Evolutionary conservation across 1,140 invertebrate genomes (phyloP), one percentile per base, ranked within the genome.

Genomic region (Drosophila simulans): DNA sequence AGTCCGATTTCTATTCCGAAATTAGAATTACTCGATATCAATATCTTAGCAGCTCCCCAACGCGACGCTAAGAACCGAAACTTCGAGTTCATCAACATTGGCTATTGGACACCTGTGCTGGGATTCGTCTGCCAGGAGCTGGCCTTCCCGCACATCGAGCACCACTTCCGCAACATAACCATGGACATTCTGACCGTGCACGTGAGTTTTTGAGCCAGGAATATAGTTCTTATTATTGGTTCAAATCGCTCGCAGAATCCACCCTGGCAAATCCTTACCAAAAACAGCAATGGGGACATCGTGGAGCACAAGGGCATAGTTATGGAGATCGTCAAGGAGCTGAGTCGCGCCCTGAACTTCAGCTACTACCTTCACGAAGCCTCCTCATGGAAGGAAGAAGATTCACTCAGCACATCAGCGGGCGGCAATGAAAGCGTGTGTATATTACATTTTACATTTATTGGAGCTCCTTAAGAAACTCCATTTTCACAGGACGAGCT

Each of bases 301-400:
- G 89, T 93, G 0, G 93, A 94, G 56, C 95, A 95, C 75, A 92
- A 93, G 5, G 97, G 97, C 22, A 92, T 97, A 25, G 93, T 97
- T 15, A 97, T 97, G 91, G 96, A 98, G 90, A 95, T 98, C 35
- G 71, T 98, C 0, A 94, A 95, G 70, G 94, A 97, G 77, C 91
- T 98, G n/a, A 94, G 95, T 0, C 93, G 93, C 8, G 95, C 94
- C 72, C 93, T 98, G 57, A 98, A 98, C 92, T 98, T 98, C 76
- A 96, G 96, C 88, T 96, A 94, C 91, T 52, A 58, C 10, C 69
- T 91, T 5, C 76, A 91, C 31, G 90, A 91, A 37, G 80, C 66
- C 15, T 65, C 51, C 20, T 31, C 51, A 13, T 49, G 17, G 39
- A 77, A 69, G 8, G 59, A 71, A 5, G 69, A 74, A 0, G 54